phyloP scores from a whole-genome alignment of 2,113 vertebrate species.

The cat (Felis catus) region DNA sequence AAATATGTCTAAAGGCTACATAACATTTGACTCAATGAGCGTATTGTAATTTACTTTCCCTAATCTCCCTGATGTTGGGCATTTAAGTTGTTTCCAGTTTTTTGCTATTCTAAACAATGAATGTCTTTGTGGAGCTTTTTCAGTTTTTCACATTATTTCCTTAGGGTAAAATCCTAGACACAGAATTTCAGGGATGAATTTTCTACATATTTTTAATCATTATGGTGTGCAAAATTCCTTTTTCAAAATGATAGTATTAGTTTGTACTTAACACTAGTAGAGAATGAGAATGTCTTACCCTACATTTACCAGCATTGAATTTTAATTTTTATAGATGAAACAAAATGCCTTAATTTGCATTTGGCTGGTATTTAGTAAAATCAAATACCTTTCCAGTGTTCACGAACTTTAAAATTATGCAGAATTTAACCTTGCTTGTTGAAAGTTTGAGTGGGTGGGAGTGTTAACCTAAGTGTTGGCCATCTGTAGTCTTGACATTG shows the following conservation, averaged over 20 bases:
- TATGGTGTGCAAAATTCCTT: neutral
- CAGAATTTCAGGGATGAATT: neutral
- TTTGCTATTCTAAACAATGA: neutral
- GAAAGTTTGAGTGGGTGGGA: neutral
- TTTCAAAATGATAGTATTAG: neutral
- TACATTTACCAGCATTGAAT: neutral
- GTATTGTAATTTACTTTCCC: neutral
- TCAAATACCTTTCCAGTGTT: neutral
- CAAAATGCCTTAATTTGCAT: conserved; percentile 27
- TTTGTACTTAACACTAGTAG: neutral
- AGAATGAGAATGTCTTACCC: neutral
- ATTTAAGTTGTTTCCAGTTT: neutral
- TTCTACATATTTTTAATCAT: conserved; percentile 13
- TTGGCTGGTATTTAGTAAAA: conserved; percentile 35
- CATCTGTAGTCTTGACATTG: neutral
- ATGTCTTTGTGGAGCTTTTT: conserved; percentile 29
- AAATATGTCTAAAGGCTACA: conserved; percentile 32
- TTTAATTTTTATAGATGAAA: neutral
- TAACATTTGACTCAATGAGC: conserved; percentile 19
- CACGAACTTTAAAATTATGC: neutral
- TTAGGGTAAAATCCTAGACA: conserved; percentile 1
- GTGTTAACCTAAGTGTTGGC: neutral
- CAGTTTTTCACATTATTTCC: neutral
- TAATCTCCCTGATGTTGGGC: neutral
- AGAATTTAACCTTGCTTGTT: neutral